Conservation (phyloP, 2,888 invertebrate genomes). For the Cerastoderma edule region DNA sequence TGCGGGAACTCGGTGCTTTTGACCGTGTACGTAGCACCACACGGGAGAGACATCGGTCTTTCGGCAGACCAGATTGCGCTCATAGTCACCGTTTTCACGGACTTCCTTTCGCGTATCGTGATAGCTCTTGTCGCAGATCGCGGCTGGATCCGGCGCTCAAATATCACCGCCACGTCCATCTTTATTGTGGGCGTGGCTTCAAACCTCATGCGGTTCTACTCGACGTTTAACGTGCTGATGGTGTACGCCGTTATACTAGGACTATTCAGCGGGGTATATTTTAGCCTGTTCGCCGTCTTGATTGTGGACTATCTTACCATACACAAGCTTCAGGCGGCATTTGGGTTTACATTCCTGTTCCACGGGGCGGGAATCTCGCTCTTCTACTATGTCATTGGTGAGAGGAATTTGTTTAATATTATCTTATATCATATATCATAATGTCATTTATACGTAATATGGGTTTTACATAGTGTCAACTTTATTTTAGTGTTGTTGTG, state of each 20-base stretch:
- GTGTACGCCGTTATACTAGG: slow-evolving; percentile 61
- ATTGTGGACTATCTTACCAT: slow-evolving; percentile 66
- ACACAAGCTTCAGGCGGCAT: slow-evolving; percentile 53
- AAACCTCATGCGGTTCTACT: slow-evolving; percentile 45
- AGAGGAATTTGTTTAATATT: slow-evolving; percentile 24
- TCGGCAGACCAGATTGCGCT: slow-evolving; percentile 37
- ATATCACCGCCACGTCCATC: slow-evolving; percentile 33
- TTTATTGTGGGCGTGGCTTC: slow-evolving; percentile 29
- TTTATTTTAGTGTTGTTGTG: no score
- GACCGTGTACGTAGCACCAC: slow-evolving; percentile 54
- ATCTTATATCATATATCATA: no score
- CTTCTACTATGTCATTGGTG: slow-evolving; percentile 64
- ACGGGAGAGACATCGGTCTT: slow-evolving; percentile 46
- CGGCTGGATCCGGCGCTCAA: slow-evolving; percentile 36
- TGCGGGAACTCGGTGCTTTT: slow-evolving; percentile 45
- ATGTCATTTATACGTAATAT: no score
- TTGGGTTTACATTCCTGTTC: slow-evolving; percentile 62
- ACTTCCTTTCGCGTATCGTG: slow-evolving; percentile 45
- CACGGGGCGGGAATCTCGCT: slow-evolving; percentile 55
- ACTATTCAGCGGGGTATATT: slow-evolving; percentile 60
- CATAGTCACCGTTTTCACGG: slow-evolving; percentile 44
- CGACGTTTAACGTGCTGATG: slow-evolving; percentile 47
- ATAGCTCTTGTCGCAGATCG: slow-evolving; percentile 46
- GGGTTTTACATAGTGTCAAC: no score
- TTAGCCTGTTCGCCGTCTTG: slow-evolving; percentile 62